Evolutionary conservation across 2,113 vertebrate species (phyloP), one percentile per base, ranked within the genome.

Genomic region (Lampris megalopsis): DNA sequence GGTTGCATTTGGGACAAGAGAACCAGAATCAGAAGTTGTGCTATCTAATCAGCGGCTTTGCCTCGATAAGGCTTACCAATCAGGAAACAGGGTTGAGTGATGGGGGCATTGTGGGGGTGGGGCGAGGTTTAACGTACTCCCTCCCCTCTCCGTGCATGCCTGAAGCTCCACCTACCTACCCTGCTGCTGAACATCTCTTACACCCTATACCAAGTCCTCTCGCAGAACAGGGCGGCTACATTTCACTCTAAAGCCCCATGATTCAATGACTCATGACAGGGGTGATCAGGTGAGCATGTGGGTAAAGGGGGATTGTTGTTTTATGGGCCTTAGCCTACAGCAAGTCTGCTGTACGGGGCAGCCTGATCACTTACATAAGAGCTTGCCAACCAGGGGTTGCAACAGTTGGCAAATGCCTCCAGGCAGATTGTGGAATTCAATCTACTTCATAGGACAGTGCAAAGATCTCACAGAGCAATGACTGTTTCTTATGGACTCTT

Each of bases 291-390:
- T 89, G 86, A 83, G 78, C 58, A 53, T 60, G 68, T 62, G 80
- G 57, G 72, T 80, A 63, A 70, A 87, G 63, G 57, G 24, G 64
- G 69, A 79, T 59, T 76, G 68, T 68, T 75, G 62, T 74, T 80
- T 84, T 73, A 67, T 65, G 49, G 36, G 48, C 9, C 37, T 52
- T 10, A 50, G 53, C 52, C 43, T 48, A 67, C 52, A 61, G 45
- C 43, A 65, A 45, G 58, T 42, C 60, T 65, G 56, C 40, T 41
- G 48, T 50, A 69, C 65, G 65, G 64, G 81, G 63, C 79, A 37
- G 59, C 63, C 63, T 69, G 63, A 89, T 87, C 78, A 57, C 76
- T 93, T 91, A 82, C 83, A 75, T 83, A 88, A 92, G 70, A 73
- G 60, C 59, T 52, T 2, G 58, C 64, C 52, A 24, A 80, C 73